phyloP scores from a whole-genome alignment of 2,797 vertebrate species.

The Sebastes glaucus region DNA sequence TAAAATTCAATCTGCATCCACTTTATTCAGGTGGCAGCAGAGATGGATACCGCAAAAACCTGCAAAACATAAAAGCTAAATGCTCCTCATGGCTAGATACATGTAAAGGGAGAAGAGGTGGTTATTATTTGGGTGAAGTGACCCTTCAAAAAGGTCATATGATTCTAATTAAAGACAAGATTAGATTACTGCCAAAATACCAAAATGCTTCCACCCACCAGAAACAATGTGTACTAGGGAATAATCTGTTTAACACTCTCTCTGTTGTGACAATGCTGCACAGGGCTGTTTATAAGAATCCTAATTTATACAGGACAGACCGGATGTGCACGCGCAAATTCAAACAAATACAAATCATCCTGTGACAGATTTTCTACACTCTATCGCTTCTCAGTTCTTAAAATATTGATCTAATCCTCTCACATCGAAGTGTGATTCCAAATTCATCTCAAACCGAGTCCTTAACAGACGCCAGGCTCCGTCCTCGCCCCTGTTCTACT shows the following conservation, averaged over 20 bases:
- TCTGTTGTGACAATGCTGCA: neutral
- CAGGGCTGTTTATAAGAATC: neutral
- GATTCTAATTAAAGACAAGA: neutral
- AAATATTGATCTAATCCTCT: slow-evolving; percentile 47
- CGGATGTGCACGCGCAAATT: neutral
- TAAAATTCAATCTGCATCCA: neutral
- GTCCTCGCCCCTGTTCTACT: slow-evolving; percentile 15
- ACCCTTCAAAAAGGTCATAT: neutral
- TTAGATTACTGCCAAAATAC: neutral
- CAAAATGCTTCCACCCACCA: neutral
- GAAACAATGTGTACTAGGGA: neutral
- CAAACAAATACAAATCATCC: neutral
- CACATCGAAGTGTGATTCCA: slow-evolving; percentile 24
- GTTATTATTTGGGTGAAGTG: neutral
- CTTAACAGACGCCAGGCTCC: neutral
- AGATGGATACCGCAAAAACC: neutral
- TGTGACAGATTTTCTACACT: slow-evolving; percentile 18
- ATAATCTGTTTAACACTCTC: neutral
- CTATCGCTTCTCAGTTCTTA: slow-evolving; percentile 4
- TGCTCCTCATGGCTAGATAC: neutral
- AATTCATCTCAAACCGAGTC: slow-evolving; percentile 30
- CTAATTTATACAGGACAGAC: slow-evolving; percentile 9
- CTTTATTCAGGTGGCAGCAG: neutral
- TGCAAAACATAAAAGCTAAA: neutral
- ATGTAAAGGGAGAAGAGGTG: neutral